Evolutionary conservation across 2,888 invertebrate species (phyloP).

Genomic region (Fragum fragum): DNA sequence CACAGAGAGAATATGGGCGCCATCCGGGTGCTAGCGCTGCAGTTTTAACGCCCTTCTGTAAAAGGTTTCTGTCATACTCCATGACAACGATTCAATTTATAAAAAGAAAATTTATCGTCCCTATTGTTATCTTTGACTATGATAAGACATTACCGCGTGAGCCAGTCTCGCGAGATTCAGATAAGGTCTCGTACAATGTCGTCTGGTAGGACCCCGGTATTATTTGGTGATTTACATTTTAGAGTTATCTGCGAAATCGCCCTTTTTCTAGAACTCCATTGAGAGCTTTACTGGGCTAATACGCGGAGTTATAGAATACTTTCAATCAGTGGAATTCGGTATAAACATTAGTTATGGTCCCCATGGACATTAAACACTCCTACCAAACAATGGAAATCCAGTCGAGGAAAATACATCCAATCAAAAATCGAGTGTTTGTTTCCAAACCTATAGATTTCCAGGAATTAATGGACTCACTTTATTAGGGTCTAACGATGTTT

Average conservation of each 20-base stretch:
- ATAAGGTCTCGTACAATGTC: conserved; percentile 58
- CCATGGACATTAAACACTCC: conserved; percentile 31
- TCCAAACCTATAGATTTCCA: neutral
- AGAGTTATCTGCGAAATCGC: conserved; percentile 37
- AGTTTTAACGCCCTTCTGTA: conserved; percentile 39
- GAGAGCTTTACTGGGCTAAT: conserved; percentile 35
- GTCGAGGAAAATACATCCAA: conserved; percentile 23
- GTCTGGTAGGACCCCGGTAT: conserved; percentile 41
- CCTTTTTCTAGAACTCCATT: conserved; percentile 18
- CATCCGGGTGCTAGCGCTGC: conserved; percentile 32
- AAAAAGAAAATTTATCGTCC: conserved; percentile 45
- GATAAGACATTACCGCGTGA: conserved; percentile 52
- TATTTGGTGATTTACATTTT: conserved; percentile 58
- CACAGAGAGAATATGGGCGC: conserved; percentile 28
- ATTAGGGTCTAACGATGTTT: too few relatives aligned
- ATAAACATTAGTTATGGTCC: conserved; percentile 43
- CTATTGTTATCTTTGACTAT: conserved; percentile 40
- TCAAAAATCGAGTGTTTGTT: conserved; percentile 9
- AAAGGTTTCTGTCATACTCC: conserved; percentile 56
- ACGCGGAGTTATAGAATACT: conserved; percentile 45
- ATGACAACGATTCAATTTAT: conserved; percentile 51
- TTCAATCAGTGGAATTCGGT: conserved; percentile 44
- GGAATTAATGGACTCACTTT: conserved; percentile 2
- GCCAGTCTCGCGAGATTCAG: conserved; percentile 55
- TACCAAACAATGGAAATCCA: conserved; percentile 37